Base-by-base conservation (phyloP, 1,140 invertebrate genomes). In the Penaeus vannamei region DNA sequence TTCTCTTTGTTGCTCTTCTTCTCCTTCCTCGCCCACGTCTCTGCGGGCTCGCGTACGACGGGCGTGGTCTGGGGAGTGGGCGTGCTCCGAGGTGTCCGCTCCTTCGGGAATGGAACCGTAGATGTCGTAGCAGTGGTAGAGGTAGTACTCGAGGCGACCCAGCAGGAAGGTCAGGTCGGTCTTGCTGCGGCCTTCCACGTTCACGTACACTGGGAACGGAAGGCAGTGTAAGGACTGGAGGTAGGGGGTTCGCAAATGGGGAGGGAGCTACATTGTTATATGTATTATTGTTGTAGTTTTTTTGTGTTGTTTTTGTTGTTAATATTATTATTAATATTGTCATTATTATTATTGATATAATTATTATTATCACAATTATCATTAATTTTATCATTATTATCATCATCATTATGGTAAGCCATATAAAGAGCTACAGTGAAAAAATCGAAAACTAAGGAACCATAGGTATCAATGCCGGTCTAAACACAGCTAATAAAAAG, bases 61-160 rank as follows among this genome's bases (percentile, higher is more conserved):
- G 53, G 53, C 53, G 53, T 53, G 53, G 17, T 53, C 53, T 12
- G 53, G 17, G 53, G 53, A 17, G 12, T 12, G 53, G 53, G 12
- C 69, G 14, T 64, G 36, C 2, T 66, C 86, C 10, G 59, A 19
- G 17, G 36, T 26, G 36, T 53, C 46, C 2, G 72, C 8, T 14
- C 20, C 36, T 46, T 82, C 29, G n/a, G 76, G 20, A 29, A 23
- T 42, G 3, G 32, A 36, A n/a, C 81, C 90, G 36, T 89, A 84
- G 69, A 90, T 62, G 82, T 87, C 90, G 90, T 88, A 84, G 72
- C 90, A 90, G 36, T 89, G 42, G 64, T 90, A 88, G n/a, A 88
- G 82, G 90, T 88, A 84, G 53, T 90, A 85, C 36, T 89, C 90
- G 32, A 90, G 69, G 20, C 89, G 61, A 32, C 77, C 60, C 46